Evolutionary conservation across 2,888 invertebrate genomes (phyloP), one percentile per base, ranked within the genome.

Genomic region (Ethmia dodecea): DNA sequence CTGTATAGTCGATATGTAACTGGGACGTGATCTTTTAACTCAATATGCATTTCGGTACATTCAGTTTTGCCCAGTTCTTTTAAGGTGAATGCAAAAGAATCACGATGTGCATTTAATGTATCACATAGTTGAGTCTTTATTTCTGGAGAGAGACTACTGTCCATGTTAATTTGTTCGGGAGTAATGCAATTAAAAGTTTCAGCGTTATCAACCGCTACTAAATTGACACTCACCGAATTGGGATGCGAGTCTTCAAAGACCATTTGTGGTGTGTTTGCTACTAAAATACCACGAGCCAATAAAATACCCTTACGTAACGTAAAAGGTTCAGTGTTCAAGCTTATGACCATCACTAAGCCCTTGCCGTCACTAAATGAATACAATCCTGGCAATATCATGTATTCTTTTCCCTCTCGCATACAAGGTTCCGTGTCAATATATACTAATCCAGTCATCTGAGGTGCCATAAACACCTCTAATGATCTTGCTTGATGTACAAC

Each of bases 381-480:
- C n/a, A 24, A 5, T 24, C 24, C 24, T 24, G 24, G 24, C n/a
- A 24, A n/a, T 8, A 24, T n/a, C n/a, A 24, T 5, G n/a, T 8
- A 24, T 24, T 24, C 24, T n/a, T n/a, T 24, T 8, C n/a, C 3
- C 8, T 8, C 24, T n/a, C 10, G 5, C 24, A 24, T 24, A 24
- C 30, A 30, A 14, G 10, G 9, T 30, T 30, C 16, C 13, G 30
- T 30, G 10, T 30, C 16, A 15, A 30, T 10, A 30, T 30, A 30
- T 15, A 30, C 15, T 15, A 16, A 30, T 14, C 30, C 30, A 9
- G 9, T 30, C 5, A 24, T n/a, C 8, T 24, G 3, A 8, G 24
- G 24, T 24, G 10, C 3, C 8, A n/a, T 24, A 3, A 6, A 3
- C 5, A 24, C 24, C 24, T 24, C 24, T 24, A 24, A 3, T 24